Conservation (phyloP, 2,113 vertebrate genomes). For the Proteles cristata region DNA sequence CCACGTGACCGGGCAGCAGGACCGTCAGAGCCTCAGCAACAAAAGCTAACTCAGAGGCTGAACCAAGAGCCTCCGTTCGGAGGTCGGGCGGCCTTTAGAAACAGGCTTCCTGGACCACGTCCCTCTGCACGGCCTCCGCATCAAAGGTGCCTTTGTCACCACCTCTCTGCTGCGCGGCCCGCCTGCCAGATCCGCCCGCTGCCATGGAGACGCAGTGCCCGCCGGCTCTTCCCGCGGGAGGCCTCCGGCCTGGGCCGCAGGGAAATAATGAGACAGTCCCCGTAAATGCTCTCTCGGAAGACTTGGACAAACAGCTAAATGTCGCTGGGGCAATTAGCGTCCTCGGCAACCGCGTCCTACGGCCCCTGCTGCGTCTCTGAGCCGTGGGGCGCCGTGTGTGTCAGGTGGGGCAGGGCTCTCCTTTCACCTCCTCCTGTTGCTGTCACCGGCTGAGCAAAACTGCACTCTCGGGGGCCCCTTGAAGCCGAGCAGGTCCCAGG, state of each 20-base stretch:
- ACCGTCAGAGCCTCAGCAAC: not conserved
- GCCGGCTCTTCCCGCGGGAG: not conserved
- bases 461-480: not conserved
- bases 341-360: rapidly evolving
- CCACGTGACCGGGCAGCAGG: not conserved
- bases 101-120: not conserved
- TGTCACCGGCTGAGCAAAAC: not conserved
- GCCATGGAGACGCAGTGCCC: not conserved
- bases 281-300: not conserved
- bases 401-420: not conserved
- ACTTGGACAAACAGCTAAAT: not conserved
- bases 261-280: not conserved
- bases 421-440: not conserved
- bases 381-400: rapidly evolving
- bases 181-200: not conserved
- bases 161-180: not conserved
- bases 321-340: not conserved
- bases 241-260: not conserved
- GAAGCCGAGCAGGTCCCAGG: not conserved
- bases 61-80: not conserved
- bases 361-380: rapidly evolving
- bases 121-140: not conserved
- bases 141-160: not conserved
- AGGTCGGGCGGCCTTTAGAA: not conserved
- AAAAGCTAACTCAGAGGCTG: not conserved